Evolutionary conservation across 2,113 vertebrate genomes (phyloP).

Genomic region (Cephalophus harveyi): DNA sequence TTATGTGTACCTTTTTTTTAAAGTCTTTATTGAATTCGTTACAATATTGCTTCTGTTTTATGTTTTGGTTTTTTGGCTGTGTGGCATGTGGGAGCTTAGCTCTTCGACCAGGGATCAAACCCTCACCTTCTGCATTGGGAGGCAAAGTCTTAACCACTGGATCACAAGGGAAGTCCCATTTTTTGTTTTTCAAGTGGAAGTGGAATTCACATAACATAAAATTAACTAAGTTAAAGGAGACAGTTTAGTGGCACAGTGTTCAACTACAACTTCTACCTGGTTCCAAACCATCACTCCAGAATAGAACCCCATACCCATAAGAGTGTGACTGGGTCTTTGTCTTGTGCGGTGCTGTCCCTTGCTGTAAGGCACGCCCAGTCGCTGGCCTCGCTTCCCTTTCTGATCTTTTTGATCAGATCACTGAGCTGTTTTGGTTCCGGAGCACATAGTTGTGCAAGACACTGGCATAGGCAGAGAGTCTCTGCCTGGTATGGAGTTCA

Average conservation of each 20-base stretch:
- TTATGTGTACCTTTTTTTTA: neutral
- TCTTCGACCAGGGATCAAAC: neutral
- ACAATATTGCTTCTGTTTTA: neutral
- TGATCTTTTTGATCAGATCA: too few species aligned
- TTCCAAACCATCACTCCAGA: neutral
- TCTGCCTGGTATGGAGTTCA: neutral
- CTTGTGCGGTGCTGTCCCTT: neutral
- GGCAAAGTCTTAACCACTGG: neutral
- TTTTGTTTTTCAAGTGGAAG: neutral
- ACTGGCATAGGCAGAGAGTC: neutral
- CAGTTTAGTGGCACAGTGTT: neutral
- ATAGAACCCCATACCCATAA: neutral
- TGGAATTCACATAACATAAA: neutral
- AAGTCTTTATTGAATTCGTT: neutral
- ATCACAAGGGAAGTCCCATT: neutral
- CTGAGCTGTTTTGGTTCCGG: neutral
- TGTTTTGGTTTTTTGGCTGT: neutral
- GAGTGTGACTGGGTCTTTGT: neutral
- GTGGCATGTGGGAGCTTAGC: neutral
- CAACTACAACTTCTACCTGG: neutral
- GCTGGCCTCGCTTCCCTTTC: neutral
- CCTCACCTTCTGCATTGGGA: neutral
- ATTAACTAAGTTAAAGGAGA: neutral
- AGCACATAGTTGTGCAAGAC: neutral
- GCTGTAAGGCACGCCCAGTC: neutral